phyloP scores from a whole-genome alignment of 2,888 invertebrate species.

The Chrysolina oricalcia region DNA sequence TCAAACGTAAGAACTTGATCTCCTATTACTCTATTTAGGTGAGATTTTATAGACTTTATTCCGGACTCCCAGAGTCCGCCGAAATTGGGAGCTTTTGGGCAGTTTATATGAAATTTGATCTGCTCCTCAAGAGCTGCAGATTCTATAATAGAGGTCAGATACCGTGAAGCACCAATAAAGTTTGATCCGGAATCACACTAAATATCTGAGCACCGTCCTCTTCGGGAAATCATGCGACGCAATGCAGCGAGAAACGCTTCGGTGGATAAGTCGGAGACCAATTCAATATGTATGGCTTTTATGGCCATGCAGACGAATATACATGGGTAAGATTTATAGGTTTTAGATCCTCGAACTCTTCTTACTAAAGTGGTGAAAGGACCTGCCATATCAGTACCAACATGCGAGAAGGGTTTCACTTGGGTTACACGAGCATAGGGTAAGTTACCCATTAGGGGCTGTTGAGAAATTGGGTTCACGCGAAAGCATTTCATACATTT shows the following conservation, averaged over 20 bases:
- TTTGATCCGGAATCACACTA: conserved; percentile 10
- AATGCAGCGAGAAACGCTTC: conserved; percentile 20
- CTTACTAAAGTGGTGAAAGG: not conserved
- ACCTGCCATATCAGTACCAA: conserved; percentile 18
- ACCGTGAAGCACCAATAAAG: not conserved
- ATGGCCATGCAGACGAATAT: conserved; percentile 27
- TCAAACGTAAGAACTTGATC: not conserved
- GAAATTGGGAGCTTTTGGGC: too few species aligned
- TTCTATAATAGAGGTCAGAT: conserved; percentile 1
- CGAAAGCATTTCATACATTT: too few species aligned
- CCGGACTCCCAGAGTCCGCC: conserved; percentile 3
- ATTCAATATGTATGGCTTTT: conserved; percentile 22
- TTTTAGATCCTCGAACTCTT: not conserved
- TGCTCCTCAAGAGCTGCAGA: not conserved
- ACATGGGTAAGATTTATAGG: not conserved
- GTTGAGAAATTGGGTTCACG: too few species aligned
- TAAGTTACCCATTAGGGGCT: too few species aligned
- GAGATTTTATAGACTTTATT: too few species aligned
- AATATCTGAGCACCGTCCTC: not conserved
- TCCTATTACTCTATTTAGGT: not conserved
- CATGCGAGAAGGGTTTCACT: too few species aligned
- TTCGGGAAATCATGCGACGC: conserved; percentile 1
- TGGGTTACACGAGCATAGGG: too few species aligned
- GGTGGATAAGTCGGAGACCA: conserved; percentile 26
- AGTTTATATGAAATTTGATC: not conserved